Evolutionary conservation across 2,797 vertebrate genomes (phyloP), one percentile per base, ranked within the genome.

Genomic region (Microctenopoma lineatum): DNA sequence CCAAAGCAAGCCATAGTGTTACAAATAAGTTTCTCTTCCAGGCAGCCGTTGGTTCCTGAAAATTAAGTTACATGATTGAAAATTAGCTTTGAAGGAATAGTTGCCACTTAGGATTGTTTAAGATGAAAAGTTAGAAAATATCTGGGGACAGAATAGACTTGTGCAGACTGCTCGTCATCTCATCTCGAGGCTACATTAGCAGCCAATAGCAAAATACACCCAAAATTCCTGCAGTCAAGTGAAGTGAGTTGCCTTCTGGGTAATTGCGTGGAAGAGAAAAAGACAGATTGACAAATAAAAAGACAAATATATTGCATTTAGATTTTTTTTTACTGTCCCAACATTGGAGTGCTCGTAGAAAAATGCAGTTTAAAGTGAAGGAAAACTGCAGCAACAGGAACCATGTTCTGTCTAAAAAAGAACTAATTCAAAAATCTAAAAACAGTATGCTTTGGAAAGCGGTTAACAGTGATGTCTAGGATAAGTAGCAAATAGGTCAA

Each of bases 1-100:
- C 75, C 69, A 81, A 73, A 73, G 74, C 61, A 59, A 66, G 70
- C 27, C 50, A 11, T 4, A 11, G 32, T 46, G 27, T 77, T 46
- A 15, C 32, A 25, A 41, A n/a, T 14, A 12, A 57, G 39, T 13
- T 60, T 59, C 10, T 73, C 14, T 36, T 65, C 44, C 46, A 58
- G 29, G 52, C 58, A 62, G 50, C 59, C 15, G 6, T 13, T 62
- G 27, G 41, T 57, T 68, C 66, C 4, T 48, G 16, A 61, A 65
- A 46, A 61, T 45, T 3, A 2, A 57, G 45, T 47, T 48, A 10
- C 39, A 65, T 41, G 10, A 52, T 15, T 4, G 59, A 1, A 50
- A 57, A 66, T 53, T 29, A 38, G 21, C 26, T 51, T 48, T 18
- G 26, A 55, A 10, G 5, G 34, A 45, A n/a, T 4, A 18, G 8